Percentiles rank a stretch among this genome's conserved stretches.
Conservation (phyloP, 2,888 invertebrate species). For the Scrobipalpa atriplicella region DNA sequence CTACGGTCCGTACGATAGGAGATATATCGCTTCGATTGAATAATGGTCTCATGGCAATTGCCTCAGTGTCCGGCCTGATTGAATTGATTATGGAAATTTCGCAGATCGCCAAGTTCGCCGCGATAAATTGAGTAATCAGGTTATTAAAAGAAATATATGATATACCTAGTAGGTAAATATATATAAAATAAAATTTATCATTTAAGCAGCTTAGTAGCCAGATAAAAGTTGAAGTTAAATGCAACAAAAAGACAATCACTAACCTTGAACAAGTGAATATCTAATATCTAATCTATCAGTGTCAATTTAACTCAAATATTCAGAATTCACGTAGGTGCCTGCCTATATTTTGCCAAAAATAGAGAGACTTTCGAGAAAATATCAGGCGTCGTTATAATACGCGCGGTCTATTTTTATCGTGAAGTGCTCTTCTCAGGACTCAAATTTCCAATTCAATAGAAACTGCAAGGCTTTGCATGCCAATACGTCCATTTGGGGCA, state of each 20-base stretch:
- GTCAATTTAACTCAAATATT: no score
- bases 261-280: no score
- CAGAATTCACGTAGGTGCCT: no score
- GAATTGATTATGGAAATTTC: slow-evolving; percentile 62
- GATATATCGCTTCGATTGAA: slow-evolving; percentile 80
- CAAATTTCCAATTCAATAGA: slow-evolving; percentile 80
- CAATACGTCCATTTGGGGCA: slow-evolving; percentile 78
- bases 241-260: no score
- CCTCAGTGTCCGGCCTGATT: slow-evolving; percentile 57
- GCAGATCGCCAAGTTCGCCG: slow-evolving; percentile 1
- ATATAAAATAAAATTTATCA: no score
- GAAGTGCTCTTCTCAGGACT: slow-evolving; percentile 69
- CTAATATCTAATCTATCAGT: no score
- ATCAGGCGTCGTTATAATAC: background rate
- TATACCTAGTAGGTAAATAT: no score
- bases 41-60: slow-evolving; percentile 76
- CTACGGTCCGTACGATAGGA: slow-evolving; percentile 74
- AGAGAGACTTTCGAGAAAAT: slow-evolving; percentile 1
- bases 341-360: no score
- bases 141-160: background rate
- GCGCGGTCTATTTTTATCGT: slow-evolving; percentile 47
- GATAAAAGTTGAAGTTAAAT: no score
- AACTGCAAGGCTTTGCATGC: slow-evolving; percentile 80
- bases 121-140: background rate
- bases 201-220: no score